Evolutionary conservation across 2,888 invertebrate genomes (phyloP), one percentile per base, ranked within the genome.

Genomic region (Phyllotreta cruciferae): DNA sequence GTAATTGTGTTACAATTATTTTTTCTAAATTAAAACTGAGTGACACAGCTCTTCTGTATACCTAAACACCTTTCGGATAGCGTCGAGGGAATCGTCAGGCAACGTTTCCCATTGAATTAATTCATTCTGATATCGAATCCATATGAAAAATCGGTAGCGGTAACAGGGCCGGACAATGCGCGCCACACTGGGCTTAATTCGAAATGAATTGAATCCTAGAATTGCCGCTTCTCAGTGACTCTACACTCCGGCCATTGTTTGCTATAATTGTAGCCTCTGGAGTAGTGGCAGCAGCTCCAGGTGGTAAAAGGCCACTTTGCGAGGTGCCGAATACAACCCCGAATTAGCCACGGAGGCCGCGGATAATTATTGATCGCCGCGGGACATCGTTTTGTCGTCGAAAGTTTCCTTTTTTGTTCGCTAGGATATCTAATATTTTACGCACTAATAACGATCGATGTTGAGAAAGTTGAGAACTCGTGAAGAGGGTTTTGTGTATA

Each of bases 191-290:
- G 68, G 80, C 73, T 77, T 78, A 78, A 80, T 80, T 77, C 78
- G 74, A 73, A 75, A 76, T 77, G 79, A 80, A 80, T 81, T 80
- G 78, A 80, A 78, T 77, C 76, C 77, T 73, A 75, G 73, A 76
- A 77, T 79, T 76, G 74, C 77, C 75, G 78, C 74, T 77, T 74
- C 75, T 75, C 76, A 77, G 78, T 79, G 79, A 78, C 79, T 78
- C 74, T 75, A 77, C 79, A 78, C 76, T 76, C 74, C 57, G 47
- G 13, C 41, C 66, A 78, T 81, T 81, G 80, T 81, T 76, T 80
- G 79, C 63, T 70, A 73, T 80, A 81, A 81, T 80, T 80, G 80
- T 78, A 74, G 80, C 80, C 79, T 78, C 79, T 81, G 80, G 79
- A 80, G 80, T 79, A 80, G 79, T 79, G 75, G 71, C 74, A 75